Evolutionary conservation across 2,888 invertebrate species (phyloP).

Genomic region (Odontothrips loti): DNA sequence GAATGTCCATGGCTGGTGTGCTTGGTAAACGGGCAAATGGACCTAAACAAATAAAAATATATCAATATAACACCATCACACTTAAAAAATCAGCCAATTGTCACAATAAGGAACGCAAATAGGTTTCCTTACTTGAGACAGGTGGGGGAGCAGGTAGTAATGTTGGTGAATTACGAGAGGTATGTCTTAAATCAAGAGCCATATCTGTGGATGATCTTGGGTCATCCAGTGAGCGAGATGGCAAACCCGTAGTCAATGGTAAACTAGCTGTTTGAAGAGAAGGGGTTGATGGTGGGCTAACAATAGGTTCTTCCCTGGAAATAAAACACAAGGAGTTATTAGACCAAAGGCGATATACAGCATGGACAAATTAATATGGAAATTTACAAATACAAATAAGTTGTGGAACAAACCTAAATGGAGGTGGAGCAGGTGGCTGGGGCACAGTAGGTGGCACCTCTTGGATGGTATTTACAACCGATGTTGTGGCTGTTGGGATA

Average conservation of each 20-base stretch:
- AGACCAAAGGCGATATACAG: not conserved
- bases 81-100: not conserved
- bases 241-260: slow-evolving; percentile 37
- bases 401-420: slow-evolving; percentile 32
- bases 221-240: slow-evolving; percentile 44
- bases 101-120: not conserved
- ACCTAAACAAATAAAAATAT: not conserved
- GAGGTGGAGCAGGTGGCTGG: slow-evolving; percentile 22
- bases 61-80: not conserved
- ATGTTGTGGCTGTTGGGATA: not conserved
- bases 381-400: not conserved
- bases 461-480: not conserved
- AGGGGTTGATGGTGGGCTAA: not conserved
- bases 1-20: slow-evolving; percentile 72
- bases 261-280: not conserved
- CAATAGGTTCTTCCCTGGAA: not conserved
- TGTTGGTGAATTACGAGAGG: slow-evolving; percentile 44
- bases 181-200: slow-evolving; percentile 45
- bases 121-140: not conserved
- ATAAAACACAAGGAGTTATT: not conserved
- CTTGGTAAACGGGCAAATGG: slow-evolving; percentile 43
- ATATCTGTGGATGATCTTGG: slow-evolving; percentile 43
- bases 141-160: slow-evolving; percentile 44
- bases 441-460: slow-evolving; percentile 33
- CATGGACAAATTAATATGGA: not conserved